Evolutionary conservation across 2,113 vertebrate species (phyloP).

Genomic region (Muntiacus reevesi): DNA sequence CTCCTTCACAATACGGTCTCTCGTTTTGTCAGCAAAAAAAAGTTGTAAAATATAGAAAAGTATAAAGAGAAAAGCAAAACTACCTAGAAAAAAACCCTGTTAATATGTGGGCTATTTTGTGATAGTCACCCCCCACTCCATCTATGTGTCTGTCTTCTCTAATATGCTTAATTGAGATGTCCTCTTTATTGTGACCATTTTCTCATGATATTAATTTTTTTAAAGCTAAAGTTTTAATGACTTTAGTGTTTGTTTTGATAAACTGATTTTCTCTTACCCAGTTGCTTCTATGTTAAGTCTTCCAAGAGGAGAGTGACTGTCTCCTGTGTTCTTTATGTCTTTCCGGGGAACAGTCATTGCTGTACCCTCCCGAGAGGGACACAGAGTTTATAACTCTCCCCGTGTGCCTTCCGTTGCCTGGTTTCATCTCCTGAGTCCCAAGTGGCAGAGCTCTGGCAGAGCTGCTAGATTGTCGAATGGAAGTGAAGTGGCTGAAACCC

Average conservation of each 20-base stretch:
- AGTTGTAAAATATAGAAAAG: not conserved
- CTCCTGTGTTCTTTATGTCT: not conserved
- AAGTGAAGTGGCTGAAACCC: not conserved
- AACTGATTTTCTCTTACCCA: not conserved
- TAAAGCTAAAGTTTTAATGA: not conserved
- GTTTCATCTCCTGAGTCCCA: not conserved
- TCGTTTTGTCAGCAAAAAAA: not conserved
- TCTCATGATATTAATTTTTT: not conserved
- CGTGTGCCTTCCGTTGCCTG: not conserved
- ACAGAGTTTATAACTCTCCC: not conserved
- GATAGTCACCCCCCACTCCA: not conserved
- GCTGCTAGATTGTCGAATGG: too few relatives aligned
- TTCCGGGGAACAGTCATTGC: not conserved
- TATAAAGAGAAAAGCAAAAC: not conserved
- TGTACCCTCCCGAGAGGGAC: not conserved
- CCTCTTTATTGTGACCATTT: not conserved
- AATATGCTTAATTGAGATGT: not conserved
- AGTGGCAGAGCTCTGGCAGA: not conserved
- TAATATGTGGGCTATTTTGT: not conserved
- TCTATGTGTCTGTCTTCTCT: not conserved
- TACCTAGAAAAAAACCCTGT: not conserved
- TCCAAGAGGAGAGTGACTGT: not conserved
- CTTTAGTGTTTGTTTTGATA: not conserved
- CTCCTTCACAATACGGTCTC: not conserved
- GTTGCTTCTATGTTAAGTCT: not conserved